Evolutionary conservation across 2,113 vertebrate genomes (phyloP), one percentile per base, ranked within the genome.

Genomic region (Melospiza melodia): DNA sequence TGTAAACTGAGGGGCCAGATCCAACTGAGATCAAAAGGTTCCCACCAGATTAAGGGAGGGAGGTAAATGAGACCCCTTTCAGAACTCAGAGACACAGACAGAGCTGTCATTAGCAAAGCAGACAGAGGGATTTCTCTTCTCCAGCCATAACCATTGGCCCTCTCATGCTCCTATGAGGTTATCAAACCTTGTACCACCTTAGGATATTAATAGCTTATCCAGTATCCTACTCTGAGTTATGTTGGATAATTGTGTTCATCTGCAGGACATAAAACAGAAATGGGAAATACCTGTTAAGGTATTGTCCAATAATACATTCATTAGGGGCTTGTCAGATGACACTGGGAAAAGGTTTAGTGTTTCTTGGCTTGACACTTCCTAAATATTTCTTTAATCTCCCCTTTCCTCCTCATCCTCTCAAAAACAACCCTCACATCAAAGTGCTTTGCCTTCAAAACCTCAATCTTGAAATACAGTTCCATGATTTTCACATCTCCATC

Each of bases 11-110:
- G 90, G 33, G 93, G 55, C 67, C 91, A 88, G 81, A 90, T 72
- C 95, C 91, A 91, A 80, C 95, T 84, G 97, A 93, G 96, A 97
- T 97, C 97, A 97, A 96, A 97, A 86, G 94, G 33, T 52, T 90
- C 39, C 66, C 58, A 78, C 93, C 91, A 93, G 96, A 97, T 96
- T 87, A 93, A 92, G 85, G 78, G 63, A 90, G 66, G 72, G 72
- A 89, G 77, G 92, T 89, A 84, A 94, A 90, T 24, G 68, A 68
- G 94, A 52, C 33, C 35, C 39, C 68, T 83, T 49, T 65, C 81
- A 74, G 89, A 69, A 76, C 63, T 52, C 89, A 49, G 92, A 82
- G 66, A 78, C 85, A 57, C 93, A 84, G 91, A 88, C 92, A 91
- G 91, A 95, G 80, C 85, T 58, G 89, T 77, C 95, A 94, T 95